A percentile compares a stretch with the other conserved stretches of the same genome.
phyloP scores from a whole-genome alignment of 2,113 vertebrate species.

The Thalassoma bifasciatum region DNA sequence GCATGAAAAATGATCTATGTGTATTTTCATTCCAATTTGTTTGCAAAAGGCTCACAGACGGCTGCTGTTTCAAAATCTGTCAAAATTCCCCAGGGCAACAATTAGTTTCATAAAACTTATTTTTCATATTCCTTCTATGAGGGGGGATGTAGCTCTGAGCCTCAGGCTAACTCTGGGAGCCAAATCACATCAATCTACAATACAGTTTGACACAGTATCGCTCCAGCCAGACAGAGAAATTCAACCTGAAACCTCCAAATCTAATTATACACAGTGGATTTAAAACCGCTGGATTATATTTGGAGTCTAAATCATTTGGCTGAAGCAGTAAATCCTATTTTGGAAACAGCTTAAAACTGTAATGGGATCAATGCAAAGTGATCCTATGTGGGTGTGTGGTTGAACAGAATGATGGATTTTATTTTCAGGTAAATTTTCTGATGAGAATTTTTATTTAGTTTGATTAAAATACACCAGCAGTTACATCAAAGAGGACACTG shows the following conservation, averaged over 20 bases:
- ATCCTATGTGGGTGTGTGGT: background rate
- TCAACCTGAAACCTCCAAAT: slow-evolving; percentile 36
- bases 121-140: slow-evolving; percentile 17
- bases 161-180: slow-evolving; percentile 21
- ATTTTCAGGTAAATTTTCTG: background rate
- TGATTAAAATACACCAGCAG: background rate
- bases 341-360: slow-evolving; percentile 11
- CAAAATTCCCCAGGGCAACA: slow-evolving; percentile 42
- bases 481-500: background rate
- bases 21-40: slow-evolving; percentile 27
- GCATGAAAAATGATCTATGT: slow-evolving; percentile 1
- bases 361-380: slow-evolving; percentile 26
- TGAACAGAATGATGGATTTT: background rate
- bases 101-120: slow-evolving; percentile 45
- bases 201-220: slow-evolving; percentile 2
- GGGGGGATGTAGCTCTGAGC: slow-evolving; percentile 27
- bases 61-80: slow-evolving; percentile 37
- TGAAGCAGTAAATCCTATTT: slow-evolving; percentile 16
- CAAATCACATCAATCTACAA: slow-evolving; percentile 27
- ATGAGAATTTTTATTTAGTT: background rate
- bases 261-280: slow-evolving; percentile 44
- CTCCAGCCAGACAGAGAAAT: slow-evolving; percentile 11
- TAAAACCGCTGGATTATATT: slow-evolving; percentile 34
- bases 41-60: slow-evolving; percentile 26
- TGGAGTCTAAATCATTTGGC: slow-evolving; percentile 29